Evolutionary conservation across 2,113 vertebrate genomes (phyloP).

Genomic region (Amblyornis subalaris): DNA sequence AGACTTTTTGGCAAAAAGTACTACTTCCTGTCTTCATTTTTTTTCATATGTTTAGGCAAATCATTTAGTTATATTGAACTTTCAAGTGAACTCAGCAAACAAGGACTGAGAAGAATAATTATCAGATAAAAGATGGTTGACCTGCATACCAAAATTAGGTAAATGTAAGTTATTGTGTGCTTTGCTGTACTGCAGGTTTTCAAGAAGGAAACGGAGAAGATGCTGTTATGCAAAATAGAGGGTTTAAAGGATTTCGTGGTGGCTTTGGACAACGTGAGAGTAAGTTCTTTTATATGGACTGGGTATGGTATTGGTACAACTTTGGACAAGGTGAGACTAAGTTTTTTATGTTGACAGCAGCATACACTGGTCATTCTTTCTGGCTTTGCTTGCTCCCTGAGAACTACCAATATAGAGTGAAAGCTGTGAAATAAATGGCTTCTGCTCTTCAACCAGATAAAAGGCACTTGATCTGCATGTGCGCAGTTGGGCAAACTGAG

Average conservation of each 20-base stretch:
- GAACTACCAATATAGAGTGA: neutral
- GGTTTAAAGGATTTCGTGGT: neutral
- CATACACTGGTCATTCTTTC: neutral
- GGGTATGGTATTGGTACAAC: neutral
- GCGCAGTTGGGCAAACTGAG: neutral
- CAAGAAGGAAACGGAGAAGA: neutral
- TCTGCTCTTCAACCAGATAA: neutral
- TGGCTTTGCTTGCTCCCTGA: neutral
- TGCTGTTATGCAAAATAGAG: neutral
- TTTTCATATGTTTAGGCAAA: neutral
- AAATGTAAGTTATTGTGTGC: neutral
- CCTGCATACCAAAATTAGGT: neutral
- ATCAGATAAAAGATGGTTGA: rapidly evolving
- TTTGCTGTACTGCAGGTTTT: neutral
- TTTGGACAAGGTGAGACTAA: too few relatives aligned
- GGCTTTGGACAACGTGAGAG: conserved; percentile 26
- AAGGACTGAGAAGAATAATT: neutral
- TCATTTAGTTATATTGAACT: neutral
- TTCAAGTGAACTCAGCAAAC: neutral
- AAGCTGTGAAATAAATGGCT: neutral
- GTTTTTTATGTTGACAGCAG: too few relatives aligned
- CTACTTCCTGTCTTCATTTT: neutral
- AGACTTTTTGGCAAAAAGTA: neutral
- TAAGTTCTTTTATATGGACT: conserved; percentile 16
- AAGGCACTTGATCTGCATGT: neutral